Percentiles rank a stretch among this genome's conserved stretches.
Conservation (phyloP, 1,140 invertebrate species). For the Drosophila nigromelanica region DNA sequence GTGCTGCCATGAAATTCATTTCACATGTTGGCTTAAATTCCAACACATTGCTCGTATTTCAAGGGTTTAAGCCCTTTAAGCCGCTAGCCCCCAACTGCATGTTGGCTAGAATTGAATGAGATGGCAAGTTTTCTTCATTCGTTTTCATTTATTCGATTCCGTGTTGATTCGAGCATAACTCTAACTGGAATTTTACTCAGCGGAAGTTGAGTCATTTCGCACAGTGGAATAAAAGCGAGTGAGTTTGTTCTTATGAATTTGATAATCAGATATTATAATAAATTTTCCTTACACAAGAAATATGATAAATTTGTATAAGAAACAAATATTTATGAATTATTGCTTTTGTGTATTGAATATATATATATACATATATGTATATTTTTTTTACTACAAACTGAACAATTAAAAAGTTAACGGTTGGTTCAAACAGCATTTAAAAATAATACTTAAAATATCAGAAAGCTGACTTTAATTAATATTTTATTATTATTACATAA, state of each 20-base stretch:
- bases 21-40: constrained; percentile 58
- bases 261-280: no score
- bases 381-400: no score
- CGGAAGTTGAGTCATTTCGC: constrained; percentile 57
- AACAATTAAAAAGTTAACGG: no score
- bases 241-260: background rate
- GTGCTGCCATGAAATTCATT: constrained; percentile 56
- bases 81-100: background rate
- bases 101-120: constrained; percentile 50
- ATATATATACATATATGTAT: no score
- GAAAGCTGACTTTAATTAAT: no score
- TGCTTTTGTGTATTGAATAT: no score
- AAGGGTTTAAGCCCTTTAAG: constrained; percentile 18
- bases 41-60: constrained; percentile 43
- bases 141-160: constrained; percentile 58
- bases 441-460: no score
- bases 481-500: no score
- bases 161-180: constrained; percentile 44
- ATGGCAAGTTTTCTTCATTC: constrained; percentile 48
- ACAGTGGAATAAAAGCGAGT: constrained; percentile 13
- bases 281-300: no score
- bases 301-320: no score
- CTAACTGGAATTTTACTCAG: constrained; percentile 52
- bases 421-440: no score
- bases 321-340: no score